Evolutionary conservation across 2,113 vertebrate genomes (phyloP).

Genomic region (Xiphophorus couchianus): DNA sequence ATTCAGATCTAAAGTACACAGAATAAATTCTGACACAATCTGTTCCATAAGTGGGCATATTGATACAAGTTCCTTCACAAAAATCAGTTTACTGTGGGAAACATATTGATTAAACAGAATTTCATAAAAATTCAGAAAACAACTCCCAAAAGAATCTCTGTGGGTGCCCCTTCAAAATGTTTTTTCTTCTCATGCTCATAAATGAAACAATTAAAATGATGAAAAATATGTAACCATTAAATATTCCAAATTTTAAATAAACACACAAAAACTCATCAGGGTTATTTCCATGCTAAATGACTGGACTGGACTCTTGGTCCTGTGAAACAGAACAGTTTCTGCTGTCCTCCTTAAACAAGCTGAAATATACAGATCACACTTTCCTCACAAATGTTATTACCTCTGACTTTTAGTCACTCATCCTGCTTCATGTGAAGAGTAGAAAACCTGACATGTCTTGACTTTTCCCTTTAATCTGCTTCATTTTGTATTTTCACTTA

Average conservation of each 20-base stretch:
- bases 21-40: too few relatives aligned
- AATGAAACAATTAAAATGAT: background rate
- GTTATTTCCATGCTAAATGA: background rate
- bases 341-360: background rate
- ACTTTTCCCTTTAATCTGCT: background rate
- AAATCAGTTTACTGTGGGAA: too few relatives aligned
- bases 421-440: background rate
- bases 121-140: too few relatives aligned
- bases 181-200: background rate
- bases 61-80: too few relatives aligned
- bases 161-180: background rate
- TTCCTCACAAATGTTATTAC: background rate
- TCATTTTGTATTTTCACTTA: background rate
- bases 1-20: too few relatives aligned
- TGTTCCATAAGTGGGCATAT: too few relatives aligned
- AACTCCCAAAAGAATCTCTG: too few relatives aligned
- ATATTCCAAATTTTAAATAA: background rate
- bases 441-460: background rate
- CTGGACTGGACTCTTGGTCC: too few relatives aligned
- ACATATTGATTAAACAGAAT: too few relatives aligned
- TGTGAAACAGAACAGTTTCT: background rate
- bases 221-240: background rate
- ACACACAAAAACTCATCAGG: background rate
- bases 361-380: background rate
- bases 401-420: background rate